Percentiles rank a stretch among this genome's conserved stretches.
Conservation (phyloP, 2,888 invertebrate species). For the Exephanes ischioxanthus region DNA sequence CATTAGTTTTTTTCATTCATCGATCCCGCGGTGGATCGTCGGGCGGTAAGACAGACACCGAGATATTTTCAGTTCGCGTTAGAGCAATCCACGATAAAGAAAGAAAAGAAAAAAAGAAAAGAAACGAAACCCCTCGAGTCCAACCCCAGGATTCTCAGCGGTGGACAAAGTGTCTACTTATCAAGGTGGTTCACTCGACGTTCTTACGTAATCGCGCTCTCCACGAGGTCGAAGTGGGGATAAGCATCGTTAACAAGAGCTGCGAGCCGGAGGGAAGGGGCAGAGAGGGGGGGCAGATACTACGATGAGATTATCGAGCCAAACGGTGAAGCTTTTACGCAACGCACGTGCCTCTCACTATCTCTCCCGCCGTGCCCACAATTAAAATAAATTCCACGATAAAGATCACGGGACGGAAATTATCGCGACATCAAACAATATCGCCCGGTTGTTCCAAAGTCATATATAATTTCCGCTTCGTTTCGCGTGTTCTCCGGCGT, state of each 20-base stretch:
- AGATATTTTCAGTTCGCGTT: slow-evolving; percentile 42
- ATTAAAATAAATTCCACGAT: not conserved
- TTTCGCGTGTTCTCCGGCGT: not conserved
- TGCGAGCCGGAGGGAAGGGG: not conserved
- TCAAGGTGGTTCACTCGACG: slow-evolving; percentile 28
- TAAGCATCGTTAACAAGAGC: slow-evolving; percentile 69
- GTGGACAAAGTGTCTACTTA: not conserved
- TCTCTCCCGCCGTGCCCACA: not conserved
- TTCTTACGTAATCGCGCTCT: slow-evolving; percentile 48
- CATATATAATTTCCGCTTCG: not conserved
- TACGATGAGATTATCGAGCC: slow-evolving; percentile 70
- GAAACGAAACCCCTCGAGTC: not conserved
- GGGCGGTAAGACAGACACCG: slow-evolving; percentile 27
- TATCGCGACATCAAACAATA: not conserved
- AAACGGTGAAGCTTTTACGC: slow-evolving; percentile 70
- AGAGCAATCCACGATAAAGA: not conserved
- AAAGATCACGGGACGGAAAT: slow-evolving; percentile 2
- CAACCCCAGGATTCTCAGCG: not conserved
- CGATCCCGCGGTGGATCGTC: slow-evolving; percentile 20
- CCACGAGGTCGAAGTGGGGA: slow-evolving; percentile 71
- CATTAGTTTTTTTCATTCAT: no score
- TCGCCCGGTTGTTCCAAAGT: not conserved
- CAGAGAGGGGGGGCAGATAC: slow-evolving; percentile 47
- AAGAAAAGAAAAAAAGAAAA: not conserved
- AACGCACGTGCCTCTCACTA: slow-evolving; percentile 48